Evolutionary conservation across 2,797 vertebrate genomes (phyloP).

Genomic region (Scyliorhinus canicula): DNA sequence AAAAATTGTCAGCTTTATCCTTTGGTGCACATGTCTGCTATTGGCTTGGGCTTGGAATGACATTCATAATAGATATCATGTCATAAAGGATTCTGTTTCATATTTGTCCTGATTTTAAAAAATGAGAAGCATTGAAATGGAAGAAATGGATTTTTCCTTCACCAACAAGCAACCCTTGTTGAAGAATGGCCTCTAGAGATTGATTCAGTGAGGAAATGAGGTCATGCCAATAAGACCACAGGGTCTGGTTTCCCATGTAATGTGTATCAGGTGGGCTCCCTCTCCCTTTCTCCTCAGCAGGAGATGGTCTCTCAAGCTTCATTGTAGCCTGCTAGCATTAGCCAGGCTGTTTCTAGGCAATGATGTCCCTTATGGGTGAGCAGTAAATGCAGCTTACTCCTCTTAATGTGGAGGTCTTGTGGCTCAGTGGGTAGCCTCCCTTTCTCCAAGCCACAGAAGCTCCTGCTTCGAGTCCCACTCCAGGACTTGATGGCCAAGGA

Average conservation of each 20-base stretch:
- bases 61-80: neutral
- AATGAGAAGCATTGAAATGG: neutral
- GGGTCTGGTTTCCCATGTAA: neutral
- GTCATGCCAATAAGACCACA: neutral
- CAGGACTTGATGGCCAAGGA: too few species aligned
- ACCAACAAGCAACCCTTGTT: neutral
- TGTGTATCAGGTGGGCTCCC: neutral
- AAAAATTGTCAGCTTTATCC: neutral
- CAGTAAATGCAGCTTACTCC: neutral
- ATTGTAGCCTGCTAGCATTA: neutral
- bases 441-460: too few species aligned
- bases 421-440: too few species aligned
- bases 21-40: neutral
- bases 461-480: too few species aligned
- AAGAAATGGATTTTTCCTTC: neutral
- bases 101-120: constrained; percentile 8
- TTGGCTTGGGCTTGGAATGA: neutral
- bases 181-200: neutral
- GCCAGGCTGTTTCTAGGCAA: neutral
- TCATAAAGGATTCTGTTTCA: neutral
- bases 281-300: neutral
- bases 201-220: too few species aligned
- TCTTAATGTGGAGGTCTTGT: neutral
- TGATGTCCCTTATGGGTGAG: neutral
- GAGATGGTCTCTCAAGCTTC: neutral